Percentiles rank a stretch among this genome's conserved stretches.
Evolutionary conservation across 1,140 invertebrate species (phyloP).

Genomic region (Drosophila obscura): DNA sequence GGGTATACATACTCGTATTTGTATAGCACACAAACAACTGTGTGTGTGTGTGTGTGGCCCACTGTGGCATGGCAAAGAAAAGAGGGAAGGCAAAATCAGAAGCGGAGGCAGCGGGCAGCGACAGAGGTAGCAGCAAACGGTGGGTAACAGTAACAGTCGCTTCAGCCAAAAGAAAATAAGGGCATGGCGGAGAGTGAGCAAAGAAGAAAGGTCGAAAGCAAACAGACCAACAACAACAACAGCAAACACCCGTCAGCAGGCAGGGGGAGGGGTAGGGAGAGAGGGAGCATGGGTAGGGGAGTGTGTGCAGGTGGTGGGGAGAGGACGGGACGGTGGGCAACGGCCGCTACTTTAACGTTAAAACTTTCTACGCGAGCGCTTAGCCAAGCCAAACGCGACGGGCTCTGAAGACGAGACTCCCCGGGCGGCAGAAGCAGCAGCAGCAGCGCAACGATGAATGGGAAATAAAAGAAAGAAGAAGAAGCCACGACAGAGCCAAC

Average conservation of each 20-base stretch:
- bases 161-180: conserved; percentile 67
- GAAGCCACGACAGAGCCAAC: conserved; percentile 23
- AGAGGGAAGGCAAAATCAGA: neutral
- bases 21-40: too few relatives aligned
- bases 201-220: conserved; percentile 80
- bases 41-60: conserved; percentile 28
- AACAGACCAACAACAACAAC: conserved; percentile 47
- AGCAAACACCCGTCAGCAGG: neutral
- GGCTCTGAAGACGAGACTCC: conserved; percentile 3
- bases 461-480: conserved; percentile 34
- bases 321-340: conserved; percentile 32
- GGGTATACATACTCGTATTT: too few relatives aligned
- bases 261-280: neutral
- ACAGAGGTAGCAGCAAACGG: conserved; percentile 29
- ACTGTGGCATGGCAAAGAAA: conserved; percentile 21
- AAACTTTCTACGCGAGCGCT: conserved; percentile 80
- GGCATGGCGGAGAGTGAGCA: conserved; percentile 59
- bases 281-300: conserved; percentile 4
- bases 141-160: conserved; percentile 64
- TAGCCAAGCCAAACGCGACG: conserved; percentile 75
- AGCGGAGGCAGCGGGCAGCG: conserved; percentile 3
- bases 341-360: conserved; percentile 65
- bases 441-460: conserved; percentile 12
- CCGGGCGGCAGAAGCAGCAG: neutral
- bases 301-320: conserved; percentile 33